A percentile compares a stretch with the other conserved stretches of the same genome.
Conservation (phyloP, 1,140 invertebrate genomes). For the Cyphomyrmex costatus region DNA sequence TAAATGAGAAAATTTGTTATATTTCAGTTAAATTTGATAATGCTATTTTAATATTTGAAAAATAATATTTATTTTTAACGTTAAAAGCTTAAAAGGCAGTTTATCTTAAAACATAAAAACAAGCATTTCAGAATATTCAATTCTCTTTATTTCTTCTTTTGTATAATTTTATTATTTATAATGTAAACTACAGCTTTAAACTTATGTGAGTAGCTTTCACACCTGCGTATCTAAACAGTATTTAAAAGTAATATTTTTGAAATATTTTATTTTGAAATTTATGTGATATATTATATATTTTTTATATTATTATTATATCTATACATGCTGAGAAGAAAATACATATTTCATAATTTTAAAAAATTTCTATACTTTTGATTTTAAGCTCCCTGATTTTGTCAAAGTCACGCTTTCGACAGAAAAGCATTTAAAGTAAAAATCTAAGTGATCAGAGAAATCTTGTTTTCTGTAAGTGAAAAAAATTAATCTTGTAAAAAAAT, state of each 20-base stretch:
- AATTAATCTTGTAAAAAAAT: not conserved
- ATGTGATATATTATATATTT: no score
- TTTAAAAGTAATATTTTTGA: not conserved
- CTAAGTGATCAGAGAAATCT: not conserved
- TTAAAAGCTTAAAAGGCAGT: not conserved
- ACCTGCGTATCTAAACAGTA: not conserved
- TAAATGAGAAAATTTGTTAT: not conserved
- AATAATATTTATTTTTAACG: not conserved
- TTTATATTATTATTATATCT: not conserved
- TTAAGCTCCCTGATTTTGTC: not conserved
- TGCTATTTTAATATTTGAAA: not conserved
- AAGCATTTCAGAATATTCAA: not conserved
- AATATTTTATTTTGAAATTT: not conserved
- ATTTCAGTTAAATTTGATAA: not conserved
- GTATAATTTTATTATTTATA: not conserved
- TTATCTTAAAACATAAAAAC: not conserved
- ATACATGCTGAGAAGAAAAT: not conserved
- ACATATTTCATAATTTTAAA: conserved; percentile 2
- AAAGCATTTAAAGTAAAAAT: not conserved
- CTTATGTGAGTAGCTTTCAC: not conserved
- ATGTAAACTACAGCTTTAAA: not conserved
- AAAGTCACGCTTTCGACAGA: not conserved
- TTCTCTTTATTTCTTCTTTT: not conserved
- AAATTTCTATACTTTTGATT: not conserved
- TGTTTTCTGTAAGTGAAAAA: no score